These are phyloP conservation scores for Girardinus metallicus DNA, from an alignment of 2,797 vertebrate genomes.

Conservation along the genomic window DNA sequence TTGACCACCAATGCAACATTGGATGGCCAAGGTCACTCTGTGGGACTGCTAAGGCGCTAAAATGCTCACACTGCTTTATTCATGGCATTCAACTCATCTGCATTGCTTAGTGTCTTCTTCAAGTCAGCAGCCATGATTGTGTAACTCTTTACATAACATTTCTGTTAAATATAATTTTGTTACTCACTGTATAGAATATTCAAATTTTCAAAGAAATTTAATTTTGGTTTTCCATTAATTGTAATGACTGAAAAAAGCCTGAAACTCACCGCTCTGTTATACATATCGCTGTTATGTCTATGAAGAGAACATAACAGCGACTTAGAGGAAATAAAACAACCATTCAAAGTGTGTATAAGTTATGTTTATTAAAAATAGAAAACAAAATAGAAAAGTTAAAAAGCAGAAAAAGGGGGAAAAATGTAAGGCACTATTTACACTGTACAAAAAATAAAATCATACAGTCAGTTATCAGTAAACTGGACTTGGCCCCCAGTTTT, in stretches of 20 bases:
- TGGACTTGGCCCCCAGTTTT: conserved; percentile 44
- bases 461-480: conserved; percentile 47
- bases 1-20: neutral
- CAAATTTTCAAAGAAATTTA: neutral
- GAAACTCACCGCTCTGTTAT: neutral
- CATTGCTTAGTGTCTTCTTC: neutral
- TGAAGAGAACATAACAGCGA: neutral
- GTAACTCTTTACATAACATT: neutral
- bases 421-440: conserved; percentile 64
- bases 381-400: conserved; percentile 56
- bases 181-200: neutral
- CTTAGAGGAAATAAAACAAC: neutral
- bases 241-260: neutral
- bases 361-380: conserved; percentile 67
- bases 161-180: neutral
- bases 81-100: neutral
- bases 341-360: conserved; percentile 48
- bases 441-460: conserved; percentile 57
- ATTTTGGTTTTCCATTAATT: neutral
- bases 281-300: neutral
- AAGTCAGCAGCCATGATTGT: neutral
- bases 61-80: neutral
- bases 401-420: conserved; percentile 50
- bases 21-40: neutral
- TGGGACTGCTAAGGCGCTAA: neutral